These are phyloP conservation scores for Sturnus vulgaris DNA, from an alignment of 2,113 vertebrate genomes.

Conservation along the genomic window DNA sequence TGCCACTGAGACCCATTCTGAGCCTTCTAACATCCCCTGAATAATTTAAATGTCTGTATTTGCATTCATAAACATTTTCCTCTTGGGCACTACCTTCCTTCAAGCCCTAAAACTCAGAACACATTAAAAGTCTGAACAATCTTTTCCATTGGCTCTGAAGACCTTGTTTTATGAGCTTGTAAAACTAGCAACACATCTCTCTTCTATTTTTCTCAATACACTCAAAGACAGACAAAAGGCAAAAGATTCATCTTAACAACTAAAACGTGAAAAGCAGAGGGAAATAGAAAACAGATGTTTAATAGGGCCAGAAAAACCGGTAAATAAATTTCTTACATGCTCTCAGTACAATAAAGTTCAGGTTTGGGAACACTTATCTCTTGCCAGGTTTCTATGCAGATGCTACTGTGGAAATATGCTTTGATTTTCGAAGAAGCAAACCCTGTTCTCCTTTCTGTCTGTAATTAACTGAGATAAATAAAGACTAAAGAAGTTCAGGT, in stretches of 20 bases:
- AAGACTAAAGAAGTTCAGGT: background rate
- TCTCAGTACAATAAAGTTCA: background rate
- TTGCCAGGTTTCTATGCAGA: background rate
- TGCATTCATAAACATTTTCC: background rate
- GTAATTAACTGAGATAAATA: background rate
- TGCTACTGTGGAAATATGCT: background rate
- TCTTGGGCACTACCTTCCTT: background rate
- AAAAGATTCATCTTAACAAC: background rate
- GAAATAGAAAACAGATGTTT: background rate
- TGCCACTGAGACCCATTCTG: background rate
- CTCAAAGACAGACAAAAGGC: background rate
- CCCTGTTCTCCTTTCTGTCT: background rate
- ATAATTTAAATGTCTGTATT: background rate
- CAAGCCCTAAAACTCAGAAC: background rate
- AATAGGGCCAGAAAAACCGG: background rate
- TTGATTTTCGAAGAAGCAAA: background rate
- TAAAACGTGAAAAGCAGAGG: background rate
- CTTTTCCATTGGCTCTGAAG: background rate
- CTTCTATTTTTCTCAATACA: background rate
- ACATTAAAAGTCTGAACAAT: background rate
- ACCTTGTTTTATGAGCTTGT: background rate
- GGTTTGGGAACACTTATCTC: background rate
- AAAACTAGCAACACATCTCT: background rate
- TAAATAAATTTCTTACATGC: background rate
- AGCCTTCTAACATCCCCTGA: background rate